Conservation (phyloP, 1,140 invertebrate genomes). For the Ceratosolen fusciceps region DNA sequence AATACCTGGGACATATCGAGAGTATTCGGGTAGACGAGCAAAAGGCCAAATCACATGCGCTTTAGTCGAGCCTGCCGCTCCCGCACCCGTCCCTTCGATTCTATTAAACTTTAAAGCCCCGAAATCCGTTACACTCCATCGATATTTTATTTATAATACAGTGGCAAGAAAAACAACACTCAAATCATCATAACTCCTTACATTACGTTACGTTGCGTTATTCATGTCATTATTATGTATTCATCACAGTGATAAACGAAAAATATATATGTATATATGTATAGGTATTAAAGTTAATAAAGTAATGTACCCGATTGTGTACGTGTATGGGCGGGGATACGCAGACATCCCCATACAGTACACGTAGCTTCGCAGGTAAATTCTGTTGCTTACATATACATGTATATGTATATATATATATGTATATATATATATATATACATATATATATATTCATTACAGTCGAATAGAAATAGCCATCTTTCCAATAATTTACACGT, state of each 20-base stretch:
- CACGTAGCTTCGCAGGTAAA: neutral
- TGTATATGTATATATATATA: neutral
- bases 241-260: conserved; percentile 72
- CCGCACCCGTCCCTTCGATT: conserved; percentile 40
- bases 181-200: conserved; percentile 65
- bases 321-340: conserved; percentile 51
- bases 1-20: conserved; percentile 60
- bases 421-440: neutral
- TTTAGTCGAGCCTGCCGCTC: conserved; percentile 44
- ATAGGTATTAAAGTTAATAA: neutral
- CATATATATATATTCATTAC: conserved; percentile 49
- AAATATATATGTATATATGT: conserved; percentile 64
- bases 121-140: conserved; percentile 43
- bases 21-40: conserved; percentile 59
- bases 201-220: too few species aligned
- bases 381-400: too few species aligned
- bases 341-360: too few species aligned
- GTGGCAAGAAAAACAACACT: conserved; percentile 67
- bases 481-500: conserved; percentile 45
- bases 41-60: conserved; percentile 57
- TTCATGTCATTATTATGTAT: conserved; percentile 66
- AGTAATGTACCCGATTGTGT: conserved; percentile 51
- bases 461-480: conserved; percentile 57
- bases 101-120: conserved; percentile 44
- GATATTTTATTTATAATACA: conserved; percentile 55